A percentile compares a stretch with the other conserved stretches of the same genome.
Evolutionary conservation across 2,888 invertebrate genomes (phyloP).

Genomic region (Stenurella melanura): DNA sequence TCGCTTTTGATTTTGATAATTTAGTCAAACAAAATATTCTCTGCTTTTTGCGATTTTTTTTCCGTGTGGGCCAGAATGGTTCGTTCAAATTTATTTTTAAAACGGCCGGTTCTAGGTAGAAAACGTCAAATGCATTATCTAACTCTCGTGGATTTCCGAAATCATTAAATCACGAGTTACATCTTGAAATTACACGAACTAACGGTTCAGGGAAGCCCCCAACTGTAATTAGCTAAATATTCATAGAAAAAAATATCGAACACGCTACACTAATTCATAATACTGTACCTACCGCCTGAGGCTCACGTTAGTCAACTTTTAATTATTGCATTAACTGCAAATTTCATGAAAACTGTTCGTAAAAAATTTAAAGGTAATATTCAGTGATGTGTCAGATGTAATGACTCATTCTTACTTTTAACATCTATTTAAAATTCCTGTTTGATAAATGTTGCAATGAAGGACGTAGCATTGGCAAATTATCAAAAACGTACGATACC

Average conservation of each 20-base stretch:
- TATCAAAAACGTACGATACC: slow-evolving; percentile 42
- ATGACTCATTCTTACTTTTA: slow-evolving; percentile 37
- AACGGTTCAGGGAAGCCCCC: neutral
- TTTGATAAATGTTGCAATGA: slow-evolving; percentile 40
- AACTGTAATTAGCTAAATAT: neutral
- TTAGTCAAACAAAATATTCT: no score
- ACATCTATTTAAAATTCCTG: slow-evolving; percentile 46
- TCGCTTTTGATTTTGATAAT: no score
- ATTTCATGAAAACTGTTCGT: neutral
- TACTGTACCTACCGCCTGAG: neutral
- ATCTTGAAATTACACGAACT: neutral
- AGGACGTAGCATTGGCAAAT: slow-evolving; percentile 42
- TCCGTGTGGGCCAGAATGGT: no score
- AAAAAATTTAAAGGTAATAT: neutral
- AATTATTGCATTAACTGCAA: neutral
- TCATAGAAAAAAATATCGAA: neutral
- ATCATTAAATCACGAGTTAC: neutral
- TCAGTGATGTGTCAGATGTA: slow-evolving; percentile 12
- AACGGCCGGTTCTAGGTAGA: neutral
- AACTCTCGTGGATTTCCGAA: neutral
- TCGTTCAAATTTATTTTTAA: neutral
- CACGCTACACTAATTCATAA: neutral
- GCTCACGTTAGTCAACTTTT: neutral
- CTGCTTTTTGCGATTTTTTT: no score
- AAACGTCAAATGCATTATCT: neutral